Evolutionary conservation across 2,113 vertebrate genomes (phyloP).

Genomic region (Lophotis ruficrista): DNA sequence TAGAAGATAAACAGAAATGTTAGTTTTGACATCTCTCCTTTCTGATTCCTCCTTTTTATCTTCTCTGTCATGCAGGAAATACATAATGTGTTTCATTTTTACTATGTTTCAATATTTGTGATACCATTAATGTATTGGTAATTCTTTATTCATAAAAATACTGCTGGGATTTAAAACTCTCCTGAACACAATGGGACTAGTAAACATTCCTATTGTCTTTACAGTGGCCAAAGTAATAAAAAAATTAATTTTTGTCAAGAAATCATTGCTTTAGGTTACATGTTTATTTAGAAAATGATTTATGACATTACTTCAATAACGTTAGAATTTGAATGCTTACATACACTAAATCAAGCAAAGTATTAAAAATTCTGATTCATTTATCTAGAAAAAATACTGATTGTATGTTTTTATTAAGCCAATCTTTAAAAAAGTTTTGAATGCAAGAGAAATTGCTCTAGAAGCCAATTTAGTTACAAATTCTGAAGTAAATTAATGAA

Average conservation of each 20-base stretch:
- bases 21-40: neutral
- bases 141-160: neutral
- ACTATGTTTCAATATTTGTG: neutral
- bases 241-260: neutral
- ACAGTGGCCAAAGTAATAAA: neutral
- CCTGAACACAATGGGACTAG: neutral
- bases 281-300: neutral
- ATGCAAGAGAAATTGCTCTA: neutral
- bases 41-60: neutral
- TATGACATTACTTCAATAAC: neutral
- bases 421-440: neutral
- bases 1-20: constrained; percentile 22
- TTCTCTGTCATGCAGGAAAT: constrained; percentile 15
- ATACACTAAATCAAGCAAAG: neutral
- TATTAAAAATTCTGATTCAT: neutral
- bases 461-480: neutral
- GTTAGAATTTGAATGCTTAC: neutral
- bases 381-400: neutral
- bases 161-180: neutral
- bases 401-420: neutral
- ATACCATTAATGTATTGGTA: neutral
- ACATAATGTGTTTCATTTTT: constrained; percentile 4
- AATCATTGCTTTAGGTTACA: neutral
- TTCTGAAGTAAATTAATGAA: neutral
- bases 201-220: neutral